These are phyloP conservation scores for Xanthia icteritia DNA, from an alignment of 2,888 invertebrate species.

Conservation along the genomic window DNA sequence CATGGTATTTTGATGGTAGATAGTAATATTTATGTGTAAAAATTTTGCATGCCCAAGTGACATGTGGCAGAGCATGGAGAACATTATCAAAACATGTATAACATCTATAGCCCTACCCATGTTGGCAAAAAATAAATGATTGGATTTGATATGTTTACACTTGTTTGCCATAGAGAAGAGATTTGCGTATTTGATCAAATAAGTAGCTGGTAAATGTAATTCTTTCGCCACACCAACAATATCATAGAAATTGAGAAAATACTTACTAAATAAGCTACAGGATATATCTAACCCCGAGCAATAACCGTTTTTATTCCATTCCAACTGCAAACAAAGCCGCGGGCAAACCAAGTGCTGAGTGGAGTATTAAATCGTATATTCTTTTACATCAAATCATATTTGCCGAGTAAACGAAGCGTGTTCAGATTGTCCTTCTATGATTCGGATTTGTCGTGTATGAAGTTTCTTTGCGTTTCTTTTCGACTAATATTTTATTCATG, in stretches of 20 bases:
- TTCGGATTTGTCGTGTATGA: conserved; percentile 37
- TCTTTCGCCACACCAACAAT: not conserved
- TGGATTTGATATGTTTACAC: too few species aligned
- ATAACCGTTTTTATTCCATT: conserved; percentile 47
- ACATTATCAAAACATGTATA: too few species aligned
- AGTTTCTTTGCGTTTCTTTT: conserved; percentile 25
- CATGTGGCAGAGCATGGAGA: too few species aligned
- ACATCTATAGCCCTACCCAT: too few species aligned
- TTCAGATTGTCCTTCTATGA: conserved; percentile 48
- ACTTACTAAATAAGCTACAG: conserved; percentile 24
- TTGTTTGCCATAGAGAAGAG: too few species aligned
- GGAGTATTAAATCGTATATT: conserved; percentile 56
- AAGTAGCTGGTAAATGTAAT: too few species aligned
- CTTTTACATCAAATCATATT: conserved; percentile 61
- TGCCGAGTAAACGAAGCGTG: conserved; percentile 57
- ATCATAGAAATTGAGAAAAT: conserved; percentile 29
- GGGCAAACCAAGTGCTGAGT: conserved; percentile 48
- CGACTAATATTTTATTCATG: conserved; percentile 41
- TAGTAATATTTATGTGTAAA: too few species aligned
- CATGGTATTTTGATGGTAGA: too few species aligned
- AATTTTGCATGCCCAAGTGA: too few species aligned
- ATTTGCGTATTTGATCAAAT: too few species aligned
- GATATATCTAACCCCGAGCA: conserved; percentile 22
- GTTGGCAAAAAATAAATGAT: too few species aligned
- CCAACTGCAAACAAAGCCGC: conserved; percentile 32